Base-by-base conservation (phyloP, 2,113 vertebrate species). In the Antigone vipio region DNA sequence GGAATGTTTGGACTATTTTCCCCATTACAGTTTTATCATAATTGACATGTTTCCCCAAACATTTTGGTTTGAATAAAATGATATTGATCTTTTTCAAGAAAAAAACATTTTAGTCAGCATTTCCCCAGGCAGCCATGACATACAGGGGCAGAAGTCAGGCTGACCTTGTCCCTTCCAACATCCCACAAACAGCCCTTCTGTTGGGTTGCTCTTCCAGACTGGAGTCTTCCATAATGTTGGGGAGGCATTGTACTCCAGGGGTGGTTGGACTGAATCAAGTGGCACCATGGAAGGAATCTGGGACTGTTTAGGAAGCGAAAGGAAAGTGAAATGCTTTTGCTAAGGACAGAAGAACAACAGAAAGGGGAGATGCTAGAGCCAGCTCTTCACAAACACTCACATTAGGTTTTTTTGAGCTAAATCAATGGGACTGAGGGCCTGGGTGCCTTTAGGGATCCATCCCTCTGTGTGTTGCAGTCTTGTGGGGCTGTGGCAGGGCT, bases 41-140 rank as follows among this genome's bases (percentile, higher is more conserved):
- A 94, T 90, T 0, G 38, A 94, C 90, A 66, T 80, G 82, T 94
- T 95, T 95, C 72, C 88, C 75, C 64, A 95, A 96, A 96, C 50
- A 73, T 94, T 92, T 95, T 85, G 78, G 21, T 92, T 90, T 90
- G 55, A 79, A 77, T 45, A 85, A 74, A 94, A 95, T 23, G 0
- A 16, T 85, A 82, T 58, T 76, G 79, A 78, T 91, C n/a, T 87
- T 77, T 95, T 83, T 86, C 19, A 45, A 55, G 58, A 53, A 89
- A 53, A 89, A 89, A 93, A 19, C 8, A 7, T 20, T 91, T 74
- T 55, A 85, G 71, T 64, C 58, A 66, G 42, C 4, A 0, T 67
- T 91, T 95, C 91, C 59, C 35, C 40, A 81, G 47, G 52, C 75
- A 86, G 15, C 60, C 77, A 56, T 84, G 63, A 60, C 73, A 24